A percentile compares a stretch with the other conserved stretches of the same genome.
Evolutionary conservation across 2,113 vertebrate species (phyloP).

Genomic region (Steatornis caripensis): DNA sequence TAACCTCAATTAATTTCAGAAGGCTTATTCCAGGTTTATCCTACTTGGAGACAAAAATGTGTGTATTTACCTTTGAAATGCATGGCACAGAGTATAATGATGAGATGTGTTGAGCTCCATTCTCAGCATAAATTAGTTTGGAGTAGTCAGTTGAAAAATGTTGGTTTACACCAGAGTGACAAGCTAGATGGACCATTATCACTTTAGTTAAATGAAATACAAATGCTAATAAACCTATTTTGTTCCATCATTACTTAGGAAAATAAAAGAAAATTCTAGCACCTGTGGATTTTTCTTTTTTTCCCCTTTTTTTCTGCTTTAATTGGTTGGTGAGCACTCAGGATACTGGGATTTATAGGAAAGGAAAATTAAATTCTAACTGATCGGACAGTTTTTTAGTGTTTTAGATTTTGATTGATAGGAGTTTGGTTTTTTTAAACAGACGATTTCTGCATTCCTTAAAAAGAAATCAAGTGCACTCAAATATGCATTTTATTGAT

Average conservation of each 20-base stretch:
- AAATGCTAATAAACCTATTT: neutral
- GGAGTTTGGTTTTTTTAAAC: neutral
- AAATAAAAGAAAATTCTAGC: neutral
- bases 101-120: neutral
- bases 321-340: neutral
- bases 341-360: neutral
- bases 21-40: neutral
- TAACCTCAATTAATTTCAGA: conserved; percentile 32
- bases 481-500: neutral
- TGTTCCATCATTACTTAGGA: neutral
- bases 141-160: neutral
- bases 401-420: neutral
- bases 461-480: neutral
- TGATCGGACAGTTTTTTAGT: neutral
- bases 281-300: neutral
- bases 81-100: neutral
- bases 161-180: neutral
- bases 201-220: neutral
- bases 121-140: neutral
- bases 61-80: neutral
- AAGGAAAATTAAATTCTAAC: neutral
- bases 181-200: neutral
- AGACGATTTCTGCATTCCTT: neutral
- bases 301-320: too few species aligned
- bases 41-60: neutral